Evolutionary conservation across 2,797 vertebrate genomes (phyloP).

Genomic region (Hybognathus amarus): DNA sequence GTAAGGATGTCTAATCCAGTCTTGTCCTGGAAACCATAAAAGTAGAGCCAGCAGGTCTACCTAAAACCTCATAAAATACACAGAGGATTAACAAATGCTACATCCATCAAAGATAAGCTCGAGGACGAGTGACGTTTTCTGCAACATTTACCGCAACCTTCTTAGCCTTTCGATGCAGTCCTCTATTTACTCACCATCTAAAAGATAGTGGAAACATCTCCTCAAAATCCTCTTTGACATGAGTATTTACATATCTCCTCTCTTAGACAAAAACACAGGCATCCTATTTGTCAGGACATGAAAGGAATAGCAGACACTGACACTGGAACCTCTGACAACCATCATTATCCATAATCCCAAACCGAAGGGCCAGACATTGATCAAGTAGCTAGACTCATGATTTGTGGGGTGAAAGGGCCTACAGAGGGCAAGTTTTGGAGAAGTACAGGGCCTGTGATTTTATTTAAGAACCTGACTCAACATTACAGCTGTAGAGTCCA

Average conservation of each 20-base stretch:
- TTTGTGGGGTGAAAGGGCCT: conserved; percentile 57
- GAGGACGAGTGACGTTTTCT: conserved; percentile 64
- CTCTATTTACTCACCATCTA: conserved; percentile 53
- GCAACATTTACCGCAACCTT: conserved; percentile 59
- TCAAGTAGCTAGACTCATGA: conserved; percentile 60
- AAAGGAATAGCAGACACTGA: conserved; percentile 70
- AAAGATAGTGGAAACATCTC: conserved; percentile 59
- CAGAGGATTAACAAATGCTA: conserved; percentile 68
- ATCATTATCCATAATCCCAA: conserved; percentile 66
- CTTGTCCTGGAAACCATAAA: conserved; percentile 57
- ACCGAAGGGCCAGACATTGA: conserved; percentile 66
- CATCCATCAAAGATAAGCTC: conserved; percentile 72
- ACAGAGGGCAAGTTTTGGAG: conserved; percentile 37
- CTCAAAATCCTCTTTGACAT: conserved; percentile 75
- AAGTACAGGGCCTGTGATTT: conserved; percentile 37
- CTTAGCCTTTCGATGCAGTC: conserved; percentile 55
- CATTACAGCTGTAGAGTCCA: conserved; percentile 56
- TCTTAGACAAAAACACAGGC: conserved; percentile 72
- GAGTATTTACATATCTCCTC: conserved; percentile 66
- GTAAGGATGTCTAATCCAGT: conserved; percentile 41
- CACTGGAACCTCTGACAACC: conserved; percentile 69
- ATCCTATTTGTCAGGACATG: conserved; percentile 75
- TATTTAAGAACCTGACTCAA: conserved; percentile 57
- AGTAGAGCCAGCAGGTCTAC: conserved; percentile 60
- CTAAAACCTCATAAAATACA: conserved; percentile 68